A percentile compares a stretch with the other conserved stretches of the same genome.
These are phyloP conservation scores for Antigone vipio DNA, from an alignment of 2,113 vertebrate species.

Conservation along the genomic window DNA sequence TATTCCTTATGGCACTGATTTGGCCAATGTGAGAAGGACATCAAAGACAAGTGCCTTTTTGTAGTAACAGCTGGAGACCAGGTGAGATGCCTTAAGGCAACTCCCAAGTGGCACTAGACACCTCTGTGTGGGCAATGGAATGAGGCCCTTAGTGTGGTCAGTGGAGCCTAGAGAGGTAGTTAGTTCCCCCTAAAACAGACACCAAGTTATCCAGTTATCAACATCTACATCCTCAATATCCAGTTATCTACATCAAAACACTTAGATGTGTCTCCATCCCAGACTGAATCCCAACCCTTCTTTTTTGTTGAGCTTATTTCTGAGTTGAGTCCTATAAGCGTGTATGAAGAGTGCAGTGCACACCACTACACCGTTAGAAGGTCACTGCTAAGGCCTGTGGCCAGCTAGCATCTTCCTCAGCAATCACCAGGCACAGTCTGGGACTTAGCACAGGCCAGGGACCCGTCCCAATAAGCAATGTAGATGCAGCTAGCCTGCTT, in stretches of 20 bases:
- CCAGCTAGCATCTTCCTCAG: not conserved
- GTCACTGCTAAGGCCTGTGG: not conserved
- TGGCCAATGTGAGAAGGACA: not conserved
- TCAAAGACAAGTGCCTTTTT: not conserved
- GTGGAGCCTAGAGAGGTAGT: not conserved
- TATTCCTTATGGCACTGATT: not conserved
- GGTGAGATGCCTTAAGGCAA: not conserved
- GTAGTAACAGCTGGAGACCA: not conserved
- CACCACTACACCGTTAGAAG: not conserved
- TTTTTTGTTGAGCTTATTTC: not conserved
- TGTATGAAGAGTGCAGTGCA: not conserved
- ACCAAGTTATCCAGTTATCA: not conserved
- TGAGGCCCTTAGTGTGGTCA: not conserved
- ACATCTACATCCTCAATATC: too few relatives aligned
- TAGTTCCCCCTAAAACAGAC: not conserved
- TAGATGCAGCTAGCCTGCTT: not conserved
- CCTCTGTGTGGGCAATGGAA: not conserved
- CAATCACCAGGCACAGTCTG: not conserved
- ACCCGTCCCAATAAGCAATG: not conserved
- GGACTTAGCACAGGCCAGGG: not conserved
- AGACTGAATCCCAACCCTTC: not conserved
- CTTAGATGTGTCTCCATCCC: accelerated
- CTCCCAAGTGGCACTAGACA: not conserved
- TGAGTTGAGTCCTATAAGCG: not conserved
- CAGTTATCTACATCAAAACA: too few relatives aligned